Evolutionary conservation across 2,888 invertebrate species (phyloP), one percentile per base, ranked within the genome.

Genomic region (Leptura quadrifasciata): DNA sequence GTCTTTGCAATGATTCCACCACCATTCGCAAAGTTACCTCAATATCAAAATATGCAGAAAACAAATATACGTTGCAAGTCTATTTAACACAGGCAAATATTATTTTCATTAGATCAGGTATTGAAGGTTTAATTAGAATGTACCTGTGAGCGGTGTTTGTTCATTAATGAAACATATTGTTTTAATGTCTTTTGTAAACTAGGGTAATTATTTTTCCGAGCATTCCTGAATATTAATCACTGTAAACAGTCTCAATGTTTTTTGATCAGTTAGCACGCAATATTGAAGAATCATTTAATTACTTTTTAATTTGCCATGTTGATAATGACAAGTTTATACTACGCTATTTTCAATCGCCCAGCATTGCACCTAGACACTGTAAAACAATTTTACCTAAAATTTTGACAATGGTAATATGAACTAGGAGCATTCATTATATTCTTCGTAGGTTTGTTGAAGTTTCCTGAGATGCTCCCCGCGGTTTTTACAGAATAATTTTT

Each of bases 141-240:
- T 69, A 39, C n/a, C 17, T 58, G 58, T 69, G 21, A n/a, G 21
- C 27, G 20, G 27, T 69, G 58, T 69, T 69, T 69, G 69, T 58
- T 68, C 68, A 12, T 24, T 27, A 18, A 52, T 17, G 57, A 31
- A 39, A 69, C 58, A 24, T 21, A 69, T 58, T 58, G 58, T 58
- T 69, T 69, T 69, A 69, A 69, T 69, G 47, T 18, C 39, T 69
- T 69, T 39, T 31, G 69, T 55, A 69, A 69, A 69, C 69, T 24
- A 20, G 69, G 3, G 58, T 55, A 54, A 55, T 54, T 68, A 12
- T 57, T 68, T 68, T 57, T 57, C 55, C 31, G 57, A 39, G 35
- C 31, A 35, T 69, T 58, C 10, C 10, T 20, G 69, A 12, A 39
- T 58, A 20, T 57, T 69, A 69, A 69, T 69, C 12, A 57, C 1